phyloP scores from a whole-genome alignment of 2,113 vertebrate species.

The Toxotes chatareus region DNA sequence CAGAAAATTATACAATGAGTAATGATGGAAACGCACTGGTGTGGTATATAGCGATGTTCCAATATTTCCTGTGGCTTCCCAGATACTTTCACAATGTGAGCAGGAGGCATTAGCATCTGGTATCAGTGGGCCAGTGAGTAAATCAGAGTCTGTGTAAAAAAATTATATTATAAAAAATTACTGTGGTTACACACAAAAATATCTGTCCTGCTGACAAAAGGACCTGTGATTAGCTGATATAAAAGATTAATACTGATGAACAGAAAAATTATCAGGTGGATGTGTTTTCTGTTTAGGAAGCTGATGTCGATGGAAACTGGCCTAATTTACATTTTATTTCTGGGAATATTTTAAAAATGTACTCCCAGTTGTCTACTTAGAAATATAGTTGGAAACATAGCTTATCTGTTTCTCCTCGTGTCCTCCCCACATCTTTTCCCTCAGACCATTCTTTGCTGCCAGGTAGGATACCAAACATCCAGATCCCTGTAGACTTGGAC shows the following conservation, averaged over 20 bases:
- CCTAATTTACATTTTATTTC: constrained; percentile 5
- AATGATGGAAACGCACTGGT: constrained; percentile 28
- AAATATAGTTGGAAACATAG: constrained; percentile 17
- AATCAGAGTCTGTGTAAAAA: constrained; percentile 15
- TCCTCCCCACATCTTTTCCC: constrained; percentile 4
- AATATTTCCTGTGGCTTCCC: constrained; percentile 26
- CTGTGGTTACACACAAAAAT: constrained; percentile 15
- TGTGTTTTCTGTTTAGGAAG: background rate
- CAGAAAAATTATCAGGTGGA: background rate
- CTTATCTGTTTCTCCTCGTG: background rate
- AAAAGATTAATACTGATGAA: background rate
- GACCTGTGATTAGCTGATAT: background rate
- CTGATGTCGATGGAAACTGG: background rate
- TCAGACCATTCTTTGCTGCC: constrained; percentile 10
- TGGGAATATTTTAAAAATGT: constrained; percentile 27
- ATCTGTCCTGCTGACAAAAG: background rate
- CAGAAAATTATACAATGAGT: constrained; percentile 13
- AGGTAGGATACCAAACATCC: constrained; percentile 13
- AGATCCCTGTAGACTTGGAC: constrained; percentile 17
- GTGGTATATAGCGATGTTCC: background rate
- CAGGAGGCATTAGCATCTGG: constrained; percentile 52
- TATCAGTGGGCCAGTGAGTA: constrained; percentile 14
- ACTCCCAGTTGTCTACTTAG: constrained; percentile 1
- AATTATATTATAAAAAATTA: background rate
- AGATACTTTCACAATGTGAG: constrained; percentile 12